phyloP scores from a whole-genome alignment of 2,888 invertebrate species.

The Drosophila prostipennis region DNA sequence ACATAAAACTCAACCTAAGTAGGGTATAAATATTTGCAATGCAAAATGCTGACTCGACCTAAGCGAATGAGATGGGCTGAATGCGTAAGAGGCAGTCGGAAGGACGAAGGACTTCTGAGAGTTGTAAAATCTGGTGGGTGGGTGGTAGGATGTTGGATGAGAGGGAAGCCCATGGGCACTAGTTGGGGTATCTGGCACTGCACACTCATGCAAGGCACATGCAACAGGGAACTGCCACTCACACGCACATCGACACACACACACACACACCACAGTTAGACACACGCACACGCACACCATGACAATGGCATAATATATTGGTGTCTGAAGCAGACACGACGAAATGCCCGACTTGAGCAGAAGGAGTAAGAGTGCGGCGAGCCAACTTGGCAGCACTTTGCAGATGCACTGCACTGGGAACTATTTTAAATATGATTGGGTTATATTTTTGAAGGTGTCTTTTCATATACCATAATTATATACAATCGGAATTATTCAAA shows the following conservation, averaged over 20 bases:
- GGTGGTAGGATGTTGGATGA: not conserved
- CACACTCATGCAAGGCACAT: constrained; percentile 12
- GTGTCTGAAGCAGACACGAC: constrained; percentile 55
- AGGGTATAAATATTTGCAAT: constrained; percentile 56
- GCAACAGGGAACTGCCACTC: constrained; percentile 43
- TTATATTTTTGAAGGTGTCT: no score
- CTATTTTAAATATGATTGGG: no score
- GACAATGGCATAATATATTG: constrained; percentile 64
- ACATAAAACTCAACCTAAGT: constrained; percentile 45
- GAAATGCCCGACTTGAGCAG: constrained; percentile 37
- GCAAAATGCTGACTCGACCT: constrained; percentile 49
- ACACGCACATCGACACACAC: constrained; percentile 5
- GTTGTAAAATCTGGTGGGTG: not conserved
- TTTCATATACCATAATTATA: no score
- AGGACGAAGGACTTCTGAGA: constrained; percentile 23
- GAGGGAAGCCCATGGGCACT: constrained; percentile 4
- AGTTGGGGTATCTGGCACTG: constrained; percentile 7
- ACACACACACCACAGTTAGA: constrained; percentile 1
- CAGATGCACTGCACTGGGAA: constrained; percentile 48
- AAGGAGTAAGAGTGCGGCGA: constrained; percentile 12
- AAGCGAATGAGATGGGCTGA: constrained; percentile 34
- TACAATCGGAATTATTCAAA: no score
- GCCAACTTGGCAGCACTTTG: constrained; percentile 42
- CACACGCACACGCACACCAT: constrained; percentile 33
- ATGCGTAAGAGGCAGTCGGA: constrained; percentile 13